Percentiles rank a stretch among this genome's conserved stretches.
These are phyloP conservation scores for Botrylloides violaceus DNA, from an alignment of 23 tunicate genomes.

Conservation along the genomic window DNA sequence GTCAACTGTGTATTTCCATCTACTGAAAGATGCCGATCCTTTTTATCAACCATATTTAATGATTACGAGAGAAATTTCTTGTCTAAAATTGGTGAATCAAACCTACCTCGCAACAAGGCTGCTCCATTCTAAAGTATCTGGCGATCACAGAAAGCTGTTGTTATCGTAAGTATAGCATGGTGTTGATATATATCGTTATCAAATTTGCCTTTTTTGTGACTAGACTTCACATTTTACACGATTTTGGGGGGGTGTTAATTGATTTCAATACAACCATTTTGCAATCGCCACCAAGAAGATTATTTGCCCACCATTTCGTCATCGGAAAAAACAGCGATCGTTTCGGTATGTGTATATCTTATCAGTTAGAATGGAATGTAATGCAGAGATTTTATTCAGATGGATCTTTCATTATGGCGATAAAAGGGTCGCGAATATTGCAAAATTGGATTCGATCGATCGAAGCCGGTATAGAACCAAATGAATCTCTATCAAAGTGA, in stretches of 20 bases:
- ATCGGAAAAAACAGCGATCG: conserved; percentile 1
- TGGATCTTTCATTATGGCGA: conserved; percentile 5
- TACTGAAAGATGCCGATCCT: conserved; percentile 3
- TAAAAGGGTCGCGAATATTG: background rate
- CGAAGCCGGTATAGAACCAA: background rate
- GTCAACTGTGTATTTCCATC: conserved; percentile 1
- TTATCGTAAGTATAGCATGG: background rate
- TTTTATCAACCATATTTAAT: conserved; percentile 3
- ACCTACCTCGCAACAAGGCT: background rate
- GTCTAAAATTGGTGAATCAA: background rate
- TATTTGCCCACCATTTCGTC: background rate
- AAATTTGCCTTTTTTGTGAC: background rate
- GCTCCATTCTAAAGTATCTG: background rate
- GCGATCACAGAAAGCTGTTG: background rate
- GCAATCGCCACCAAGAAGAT: background rate
- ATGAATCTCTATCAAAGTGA: background rate
- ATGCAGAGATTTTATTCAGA: background rate
- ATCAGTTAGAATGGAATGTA: background rate
- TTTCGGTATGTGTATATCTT: background rate
- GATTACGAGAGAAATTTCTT: conserved; percentile 2
- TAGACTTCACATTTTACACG: background rate
- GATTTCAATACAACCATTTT: conserved; percentile 19
- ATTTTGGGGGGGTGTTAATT: conserved; percentile 9
- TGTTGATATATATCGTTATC: background rate
- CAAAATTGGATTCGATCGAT: background rate